phyloP scores from a whole-genome alignment of 2,888 invertebrate genomes.

The Lasioglossum figueresi region DNA sequence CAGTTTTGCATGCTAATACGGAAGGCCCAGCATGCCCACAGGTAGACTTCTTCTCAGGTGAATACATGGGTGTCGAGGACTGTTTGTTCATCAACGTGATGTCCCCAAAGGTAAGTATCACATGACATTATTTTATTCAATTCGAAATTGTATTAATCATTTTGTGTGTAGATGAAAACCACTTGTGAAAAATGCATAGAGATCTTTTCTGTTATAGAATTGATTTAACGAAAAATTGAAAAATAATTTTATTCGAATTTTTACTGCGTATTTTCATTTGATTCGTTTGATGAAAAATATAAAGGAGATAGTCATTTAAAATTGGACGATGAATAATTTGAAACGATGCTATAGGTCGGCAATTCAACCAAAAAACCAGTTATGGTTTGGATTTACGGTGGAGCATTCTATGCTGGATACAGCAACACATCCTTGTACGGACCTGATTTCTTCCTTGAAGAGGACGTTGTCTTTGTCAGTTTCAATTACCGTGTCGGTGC shows the following conservation, averaged over 20 bases:
- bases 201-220: neutral
- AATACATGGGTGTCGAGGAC: neutral
- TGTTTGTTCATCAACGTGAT: slow-evolving; percentile 26
- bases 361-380: slow-evolving; percentile 46
- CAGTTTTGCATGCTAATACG: neutral
- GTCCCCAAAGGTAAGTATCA: neutral
- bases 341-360: neutral
- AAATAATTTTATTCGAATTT: no score
- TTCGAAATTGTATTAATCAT: neutral
- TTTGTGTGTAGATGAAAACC: neutral
- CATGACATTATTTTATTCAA: neutral
- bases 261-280: no score
- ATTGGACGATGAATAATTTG: neutral
- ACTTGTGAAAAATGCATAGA: neutral
- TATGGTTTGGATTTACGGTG: slow-evolving; percentile 73
- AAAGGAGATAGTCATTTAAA: neutral
- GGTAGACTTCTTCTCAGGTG: neutral
- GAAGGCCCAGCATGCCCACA: neutral
- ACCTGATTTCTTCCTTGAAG: slow-evolving; percentile 71
- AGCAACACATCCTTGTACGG: slow-evolving; percentile 53
- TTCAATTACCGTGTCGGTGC: slow-evolving; percentile 73
- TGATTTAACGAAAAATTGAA: no score
- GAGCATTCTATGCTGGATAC: slow-evolving; percentile 59
- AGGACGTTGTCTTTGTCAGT: slow-evolving; percentile 68
- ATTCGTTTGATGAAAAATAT: no score